These are phyloP conservation scores for Podarcis muralis DNA, from an alignment of 2,113 vertebrate species.

Conservation along the genomic window DNA sequence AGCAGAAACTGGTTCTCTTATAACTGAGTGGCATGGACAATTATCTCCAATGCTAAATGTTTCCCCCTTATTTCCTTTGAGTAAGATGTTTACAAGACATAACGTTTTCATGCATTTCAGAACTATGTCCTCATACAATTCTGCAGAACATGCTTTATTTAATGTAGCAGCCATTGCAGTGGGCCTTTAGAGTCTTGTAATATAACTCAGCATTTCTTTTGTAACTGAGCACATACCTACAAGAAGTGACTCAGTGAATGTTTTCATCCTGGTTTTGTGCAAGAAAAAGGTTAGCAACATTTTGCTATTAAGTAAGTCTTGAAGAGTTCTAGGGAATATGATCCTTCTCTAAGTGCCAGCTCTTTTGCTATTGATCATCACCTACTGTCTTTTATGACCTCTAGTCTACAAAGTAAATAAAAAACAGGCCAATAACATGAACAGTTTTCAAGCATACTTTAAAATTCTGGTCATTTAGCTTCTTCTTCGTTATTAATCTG, in stretches of 20 bases:
- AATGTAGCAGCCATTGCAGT: background rate
- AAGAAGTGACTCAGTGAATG: background rate
- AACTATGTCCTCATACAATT: background rate
- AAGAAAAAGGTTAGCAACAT: background rate
- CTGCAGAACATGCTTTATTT: background rate
- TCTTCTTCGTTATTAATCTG: background rate
- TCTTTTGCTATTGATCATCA: background rate
- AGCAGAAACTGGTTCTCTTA: slow-evolving; percentile 53
- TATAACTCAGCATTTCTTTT: background rate
- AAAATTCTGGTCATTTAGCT: background rate
- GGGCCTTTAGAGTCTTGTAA: background rate
- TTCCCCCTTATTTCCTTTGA: background rate
- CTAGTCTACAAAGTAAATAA: background rate
- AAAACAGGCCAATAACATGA: background rate
- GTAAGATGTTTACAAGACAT: background rate
- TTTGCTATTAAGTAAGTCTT: background rate
- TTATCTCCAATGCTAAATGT: background rate
- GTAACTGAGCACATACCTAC: background rate
- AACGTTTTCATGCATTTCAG: background rate
- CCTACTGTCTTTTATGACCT: background rate
- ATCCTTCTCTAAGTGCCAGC: background rate
- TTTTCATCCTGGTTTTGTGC: background rate
- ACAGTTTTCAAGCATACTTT: background rate
- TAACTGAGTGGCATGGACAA: background rate
- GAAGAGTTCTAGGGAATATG: background rate